Evolutionary conservation across 2,888 invertebrate species (phyloP), one percentile per base, ranked within the genome.

Genomic region (Andricus curvator): DNA sequence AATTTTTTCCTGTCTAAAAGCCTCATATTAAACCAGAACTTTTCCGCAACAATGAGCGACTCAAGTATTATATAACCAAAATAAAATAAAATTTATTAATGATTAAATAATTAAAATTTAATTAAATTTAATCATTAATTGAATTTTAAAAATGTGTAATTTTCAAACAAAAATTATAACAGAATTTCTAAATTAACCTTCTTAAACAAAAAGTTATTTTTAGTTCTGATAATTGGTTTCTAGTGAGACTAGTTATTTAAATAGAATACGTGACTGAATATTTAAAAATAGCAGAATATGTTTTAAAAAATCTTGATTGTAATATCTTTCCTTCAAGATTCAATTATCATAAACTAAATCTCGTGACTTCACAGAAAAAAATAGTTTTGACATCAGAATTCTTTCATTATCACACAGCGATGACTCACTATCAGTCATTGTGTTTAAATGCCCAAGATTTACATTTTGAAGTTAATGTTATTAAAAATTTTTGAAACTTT

Each of bases 1-100:
- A 11, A 70, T 60, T 74, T 74, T 74, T 17, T 74, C 56, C 74
- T n/a, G 74, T 22, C n/a, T 25, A 68, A 20, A 48, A 44, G 15
- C 15, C 25, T 68, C 13, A 20, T n/a, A 37, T 33, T 51, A 15
- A 60, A 33, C 6, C 56, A n/a, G 6, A 60, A 33, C 33, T 44
- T 25, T 74, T 74, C 33, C 20, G 37, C n/a, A 56, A 74, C 4
- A 37, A 33, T n/a, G 20, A 48, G 1, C 56, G n/a, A 22, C 13
- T n/a, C 41, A n/a, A 41, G 44, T 67, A 41, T 41, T 41, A 44
- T 11, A 25, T 13, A 29, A 29, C 8, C 29, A 13, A 67, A 41
- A 29, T 37, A 17, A 37, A 65, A 65, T 22, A 0, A 8, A 22
- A 22, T 15, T 64, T 29, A 29, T 64, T 5, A 64, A 15, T 15